Percentiles rank a stretch among this genome's conserved stretches.
Evolutionary conservation across 2,797 vertebrate genomes (phyloP).

Genomic region (Agapornis canus): DNA sequence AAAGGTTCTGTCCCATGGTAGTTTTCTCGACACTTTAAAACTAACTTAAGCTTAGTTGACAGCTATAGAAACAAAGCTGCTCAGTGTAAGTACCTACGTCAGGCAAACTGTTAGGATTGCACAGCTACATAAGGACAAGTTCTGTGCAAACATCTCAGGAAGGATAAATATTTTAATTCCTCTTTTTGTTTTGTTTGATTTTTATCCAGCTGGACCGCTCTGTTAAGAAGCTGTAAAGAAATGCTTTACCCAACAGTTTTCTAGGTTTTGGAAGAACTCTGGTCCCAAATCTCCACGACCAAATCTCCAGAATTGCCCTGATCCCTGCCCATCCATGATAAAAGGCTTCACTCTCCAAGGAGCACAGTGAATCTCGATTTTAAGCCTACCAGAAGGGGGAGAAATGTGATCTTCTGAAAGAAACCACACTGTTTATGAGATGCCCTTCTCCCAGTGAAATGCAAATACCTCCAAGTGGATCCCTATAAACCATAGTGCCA

Average conservation of each 20-base stretch:
- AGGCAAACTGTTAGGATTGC: not conserved
- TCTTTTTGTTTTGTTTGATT: not conserved
- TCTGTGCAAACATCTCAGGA: conserved; percentile 45
- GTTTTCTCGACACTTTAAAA: not conserved
- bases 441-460: not conserved
- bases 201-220: conserved; percentile 31
- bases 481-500: not conserved
- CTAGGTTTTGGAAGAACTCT: not conserved
- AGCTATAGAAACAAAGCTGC: not conserved
- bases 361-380: not conserved
- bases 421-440: not conserved
- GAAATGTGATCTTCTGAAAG: not conserved
- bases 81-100: not conserved
- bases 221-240: conserved; percentile 33
- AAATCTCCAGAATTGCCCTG: not conserved
- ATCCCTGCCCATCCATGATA: not conserved
- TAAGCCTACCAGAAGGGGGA: not conserved
- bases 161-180: conserved; percentile 56
- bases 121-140: conserved; percentile 10
- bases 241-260: conserved; percentile 5
- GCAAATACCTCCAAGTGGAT: not conserved
- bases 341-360: not conserved
- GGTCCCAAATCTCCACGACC: not conserved
- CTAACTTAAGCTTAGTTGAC: not conserved
- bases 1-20: not conserved